Evolutionary conservation across 2,888 invertebrate genomes (phyloP), one percentile per base, ranked within the genome.

Genomic region (Heliconius aoede): DNA sequence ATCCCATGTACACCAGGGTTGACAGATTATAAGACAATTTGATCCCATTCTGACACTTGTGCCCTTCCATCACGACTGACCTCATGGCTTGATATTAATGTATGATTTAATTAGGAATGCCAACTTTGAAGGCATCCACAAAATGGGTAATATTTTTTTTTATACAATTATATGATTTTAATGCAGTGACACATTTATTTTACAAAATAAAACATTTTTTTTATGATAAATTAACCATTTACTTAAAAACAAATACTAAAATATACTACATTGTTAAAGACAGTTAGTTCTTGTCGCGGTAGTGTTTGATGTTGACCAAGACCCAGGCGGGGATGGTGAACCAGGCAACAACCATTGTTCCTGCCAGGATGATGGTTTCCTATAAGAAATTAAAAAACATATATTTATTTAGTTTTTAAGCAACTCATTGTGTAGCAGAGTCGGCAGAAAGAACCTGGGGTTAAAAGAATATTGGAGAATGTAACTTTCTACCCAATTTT

Each of bases 261-360:
- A 72, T 80, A 79, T 61, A 77, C 73, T 78, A 77, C 74, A 69
- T 64, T 61, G 36, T 51, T 28, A 61, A 46, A 36, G 15, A 73
- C 18, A 64, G 79, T 88, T 87, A 91, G 76, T 89, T 86, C 75
- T 87, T 83, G 76, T 83, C 82, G 26, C 91, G 91, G 88, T 94
- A 94, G 81, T 91, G 81, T 80, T 92, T 94, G 81, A 94, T 90
- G 90, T 94, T 91, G 69, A 87, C 82, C 0, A 94, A 87, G 0
- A 94, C 93, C 89, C 90, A 94, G 51, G 86, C 85, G 0, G 94
- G 94, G 78, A 93, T 81, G 0, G 85, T 82, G 0, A 87, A 82
- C 94, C 94, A 94, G 24, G 92, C 89, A 0, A 91, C 28, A 11
- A 93, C 85, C 93, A 94, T 92, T 0, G 85, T 21, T 0, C 81